These are phyloP conservation scores for Malurus splendens DNA, from an alignment of 2,797 vertebrate genomes.

Conservation along the genomic window DNA sequence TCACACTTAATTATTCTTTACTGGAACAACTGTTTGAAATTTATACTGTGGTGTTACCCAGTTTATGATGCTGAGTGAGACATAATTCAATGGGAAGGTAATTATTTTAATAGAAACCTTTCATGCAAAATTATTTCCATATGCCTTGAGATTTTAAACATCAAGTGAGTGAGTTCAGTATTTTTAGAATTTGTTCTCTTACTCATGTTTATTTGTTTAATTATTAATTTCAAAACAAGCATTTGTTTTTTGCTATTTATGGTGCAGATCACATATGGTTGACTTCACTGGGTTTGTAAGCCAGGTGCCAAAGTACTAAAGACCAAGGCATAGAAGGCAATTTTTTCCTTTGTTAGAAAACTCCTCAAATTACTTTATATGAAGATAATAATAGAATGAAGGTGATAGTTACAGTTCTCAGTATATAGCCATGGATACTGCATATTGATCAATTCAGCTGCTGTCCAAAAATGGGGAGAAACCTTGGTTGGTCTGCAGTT, in stretches of 20 bases:
- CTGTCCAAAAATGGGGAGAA: neutral
- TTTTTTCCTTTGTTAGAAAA: neutral
- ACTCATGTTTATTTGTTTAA: neutral
- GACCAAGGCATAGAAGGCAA: neutral
- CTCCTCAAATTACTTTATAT: neutral
- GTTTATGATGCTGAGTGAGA: conserved; percentile 25
- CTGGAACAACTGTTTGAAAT: conserved; percentile 49
- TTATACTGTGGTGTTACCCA: conserved; percentile 24
- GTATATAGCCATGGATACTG: neutral
- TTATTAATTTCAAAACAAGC: neutral
- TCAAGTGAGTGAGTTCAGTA: neutral
- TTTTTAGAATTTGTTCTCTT: conserved; percentile 7
- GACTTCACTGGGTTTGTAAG: neutral
- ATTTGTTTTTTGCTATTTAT: neutral
- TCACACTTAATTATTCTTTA: conserved; percentile 50
- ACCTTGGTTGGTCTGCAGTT: neutral
- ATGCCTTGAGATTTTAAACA: neutral
- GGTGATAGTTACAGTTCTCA: neutral
- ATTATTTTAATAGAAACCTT: conserved; percentile 43
- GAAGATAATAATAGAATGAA: neutral
- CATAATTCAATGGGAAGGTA: conserved; percentile 32
- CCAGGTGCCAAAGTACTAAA: neutral
- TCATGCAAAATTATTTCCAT: conserved; percentile 9
- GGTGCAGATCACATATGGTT: neutral
- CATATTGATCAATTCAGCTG: neutral